Percentiles rank a stretch among this genome's conserved stretches.
These are phyloP conservation scores for Ips nitidus DNA, from an alignment of 1,140 invertebrate species.

Conservation along the genomic window DNA sequence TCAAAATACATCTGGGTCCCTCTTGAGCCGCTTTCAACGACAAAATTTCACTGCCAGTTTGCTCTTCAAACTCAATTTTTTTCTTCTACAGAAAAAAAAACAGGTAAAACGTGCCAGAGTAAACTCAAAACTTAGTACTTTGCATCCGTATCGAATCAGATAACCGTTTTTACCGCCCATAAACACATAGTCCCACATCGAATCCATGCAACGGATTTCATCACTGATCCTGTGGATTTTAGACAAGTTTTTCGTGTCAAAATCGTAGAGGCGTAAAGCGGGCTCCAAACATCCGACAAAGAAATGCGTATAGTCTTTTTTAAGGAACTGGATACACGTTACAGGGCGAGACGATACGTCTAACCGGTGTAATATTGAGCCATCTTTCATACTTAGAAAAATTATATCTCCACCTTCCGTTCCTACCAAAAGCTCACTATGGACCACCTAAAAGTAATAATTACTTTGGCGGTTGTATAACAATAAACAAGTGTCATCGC, in stretches of 20 bases:
- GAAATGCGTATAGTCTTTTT: too few species aligned
- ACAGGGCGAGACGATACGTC: background rate
- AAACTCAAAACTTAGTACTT: slow-evolving; percentile 47
- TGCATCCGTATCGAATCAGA: slow-evolving; percentile 55
- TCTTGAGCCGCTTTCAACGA: slow-evolving; percentile 58
- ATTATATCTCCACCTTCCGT: slow-evolving; percentile 34
- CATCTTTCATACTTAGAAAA: slow-evolving; percentile 18
- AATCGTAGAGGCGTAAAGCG: too few species aligned
- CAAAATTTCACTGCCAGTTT: slow-evolving; percentile 54
- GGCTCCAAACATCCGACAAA: too few species aligned
- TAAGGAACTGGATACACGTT: background rate
- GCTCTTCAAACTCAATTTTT: slow-evolving; percentile 53
- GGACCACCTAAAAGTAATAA: slow-evolving; percentile 22
- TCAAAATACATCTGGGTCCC: slow-evolving; percentile 57
- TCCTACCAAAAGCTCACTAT: slow-evolving; percentile 22
- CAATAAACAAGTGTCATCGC: background rate
- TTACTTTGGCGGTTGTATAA: background rate
- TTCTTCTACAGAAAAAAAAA: slow-evolving; percentile 44
- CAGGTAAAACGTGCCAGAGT: background rate
- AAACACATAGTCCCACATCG: slow-evolving; percentile 56
- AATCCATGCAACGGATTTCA: slow-evolving; percentile 58
- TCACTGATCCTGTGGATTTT: slow-evolving; percentile 41
- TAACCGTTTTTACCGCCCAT: slow-evolving; percentile 57
- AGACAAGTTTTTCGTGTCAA: too few species aligned
- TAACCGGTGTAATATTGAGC: background rate